Percentiles rank a stretch among this genome's conserved stretches.
phyloP scores from a whole-genome alignment of 1,140 invertebrate genomes.

The Drosophila ironensis region DNA sequence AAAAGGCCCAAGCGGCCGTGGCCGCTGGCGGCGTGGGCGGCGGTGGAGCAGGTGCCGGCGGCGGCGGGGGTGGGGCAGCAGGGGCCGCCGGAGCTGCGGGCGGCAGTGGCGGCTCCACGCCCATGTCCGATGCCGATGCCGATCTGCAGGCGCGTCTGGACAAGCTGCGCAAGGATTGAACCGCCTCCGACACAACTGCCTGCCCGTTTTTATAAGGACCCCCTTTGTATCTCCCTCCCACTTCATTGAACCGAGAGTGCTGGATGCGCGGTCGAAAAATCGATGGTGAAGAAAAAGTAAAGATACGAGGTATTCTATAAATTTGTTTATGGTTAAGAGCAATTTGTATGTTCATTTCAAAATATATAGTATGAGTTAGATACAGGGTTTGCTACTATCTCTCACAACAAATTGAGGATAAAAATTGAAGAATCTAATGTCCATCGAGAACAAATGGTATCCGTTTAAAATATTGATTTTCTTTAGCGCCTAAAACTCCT shows the following conservation, averaged over 20 bases:
- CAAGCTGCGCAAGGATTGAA: slow-evolving; percentile 94
- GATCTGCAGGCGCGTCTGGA: slow-evolving; percentile 97
- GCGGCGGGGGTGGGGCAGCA: slow-evolving; percentile 83
- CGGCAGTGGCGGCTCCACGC: slow-evolving; percentile 83
- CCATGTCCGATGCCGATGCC: slow-evolving; percentile 93
- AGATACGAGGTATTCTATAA: background rate
- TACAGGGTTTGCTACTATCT: too few relatives aligned
- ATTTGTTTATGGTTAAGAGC: background rate
- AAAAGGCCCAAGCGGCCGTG: slow-evolving; percentile 82
- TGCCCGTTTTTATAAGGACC: slow-evolving; percentile 40
- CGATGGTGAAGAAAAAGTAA: slow-evolving; percentile 1
- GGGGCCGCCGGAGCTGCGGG: slow-evolving; percentile 82
- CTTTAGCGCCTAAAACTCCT: too few relatives aligned
- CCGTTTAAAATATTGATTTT: too few relatives aligned
- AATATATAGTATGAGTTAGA: too few relatives aligned
- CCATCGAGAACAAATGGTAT: too few relatives aligned
- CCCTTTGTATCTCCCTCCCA: slow-evolving; percentile 29
- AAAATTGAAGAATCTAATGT: too few relatives aligned
- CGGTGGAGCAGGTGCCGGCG: slow-evolving; percentile 83
- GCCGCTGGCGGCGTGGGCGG: slow-evolving; percentile 84
- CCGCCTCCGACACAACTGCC: slow-evolving; percentile 22
- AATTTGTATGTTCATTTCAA: background rate
- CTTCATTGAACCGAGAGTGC: slow-evolving; percentile 48
- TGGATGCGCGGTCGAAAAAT: slow-evolving; percentile 27
- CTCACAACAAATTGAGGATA: too few relatives aligned